Percentiles rank a stretch among this genome's conserved stretches.
phyloP scores from a whole-genome alignment of 2,797 vertebrate genomes.

The Phaenicophaeus curvirostris region DNA sequence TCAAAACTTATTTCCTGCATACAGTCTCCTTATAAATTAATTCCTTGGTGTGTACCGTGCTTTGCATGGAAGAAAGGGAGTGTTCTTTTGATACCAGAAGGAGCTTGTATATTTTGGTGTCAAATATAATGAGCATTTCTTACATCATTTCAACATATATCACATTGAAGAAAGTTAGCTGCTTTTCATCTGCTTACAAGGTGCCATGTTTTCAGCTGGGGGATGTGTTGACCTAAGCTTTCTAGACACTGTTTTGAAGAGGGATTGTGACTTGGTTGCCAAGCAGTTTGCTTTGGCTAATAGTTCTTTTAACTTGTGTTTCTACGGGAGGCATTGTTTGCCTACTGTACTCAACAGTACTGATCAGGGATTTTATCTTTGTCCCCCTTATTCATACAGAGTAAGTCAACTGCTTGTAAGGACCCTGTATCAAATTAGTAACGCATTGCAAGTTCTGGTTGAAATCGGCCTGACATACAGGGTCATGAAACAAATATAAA shows the following conservation, averaged over 20 bases:
- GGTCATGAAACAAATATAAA: neutral
- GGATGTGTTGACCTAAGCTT: neutral
- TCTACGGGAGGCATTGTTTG: neutral
- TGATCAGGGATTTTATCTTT: neutral
- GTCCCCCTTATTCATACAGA: neutral
- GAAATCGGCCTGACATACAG: neutral
- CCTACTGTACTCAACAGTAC: neutral
- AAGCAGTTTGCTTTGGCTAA: neutral
- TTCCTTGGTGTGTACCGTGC: neutral
- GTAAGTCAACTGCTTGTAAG: neutral
- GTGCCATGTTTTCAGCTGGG: neutral
- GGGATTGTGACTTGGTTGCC: neutral
- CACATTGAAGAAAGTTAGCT: neutral
- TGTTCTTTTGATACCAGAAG: neutral
- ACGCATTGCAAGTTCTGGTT: neutral
- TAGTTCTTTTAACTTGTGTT: neutral
- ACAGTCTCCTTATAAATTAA: neutral
- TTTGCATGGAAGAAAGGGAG: neutral
- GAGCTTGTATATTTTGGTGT: neutral
- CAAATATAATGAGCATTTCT: neutral
- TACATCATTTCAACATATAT: neutral
- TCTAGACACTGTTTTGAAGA: neutral
- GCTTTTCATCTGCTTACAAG: neutral
- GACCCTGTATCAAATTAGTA: neutral
- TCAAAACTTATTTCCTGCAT: neutral